Percentiles rank a stretch among this genome's conserved stretches.
phyloP scores from a whole-genome alignment of 2,888 invertebrate genomes.

The Chalcis sispes region DNA sequence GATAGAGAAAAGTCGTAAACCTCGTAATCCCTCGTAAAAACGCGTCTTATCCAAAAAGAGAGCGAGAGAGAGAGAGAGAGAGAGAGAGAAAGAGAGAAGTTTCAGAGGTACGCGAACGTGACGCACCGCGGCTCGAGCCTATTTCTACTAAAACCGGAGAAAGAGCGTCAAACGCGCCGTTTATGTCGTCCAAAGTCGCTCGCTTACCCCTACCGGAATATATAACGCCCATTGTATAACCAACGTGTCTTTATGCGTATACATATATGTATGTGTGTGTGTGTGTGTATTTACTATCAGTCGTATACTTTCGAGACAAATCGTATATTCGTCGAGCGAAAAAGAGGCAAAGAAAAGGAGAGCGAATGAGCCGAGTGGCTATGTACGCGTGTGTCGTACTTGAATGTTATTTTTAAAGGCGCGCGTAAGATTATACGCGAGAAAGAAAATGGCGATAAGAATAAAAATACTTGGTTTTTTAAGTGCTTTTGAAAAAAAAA shows the following conservation, averaged over 20 bases:
- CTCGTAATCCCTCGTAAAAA: conserved; percentile 72
- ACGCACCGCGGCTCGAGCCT: background rate
- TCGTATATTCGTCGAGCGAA: conserved; percentile 8
- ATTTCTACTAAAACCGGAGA: background rate
- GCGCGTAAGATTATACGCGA: background rate
- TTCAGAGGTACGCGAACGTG: too few relatives aligned
- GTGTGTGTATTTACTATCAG: too few relatives aligned
- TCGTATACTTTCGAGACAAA: conserved; percentile 34
- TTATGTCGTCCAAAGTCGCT: conserved; percentile 35
- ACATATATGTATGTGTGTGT: too few relatives aligned
- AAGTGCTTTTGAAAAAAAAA: too few relatives aligned
- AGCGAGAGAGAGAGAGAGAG: too few relatives aligned
- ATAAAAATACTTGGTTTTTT: too few relatives aligned
- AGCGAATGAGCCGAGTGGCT: background rate
- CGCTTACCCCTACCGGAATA: too few relatives aligned
- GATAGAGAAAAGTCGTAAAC: conserved; percentile 67
- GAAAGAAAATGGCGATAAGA: background rate
- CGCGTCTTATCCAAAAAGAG: conserved; percentile 64
- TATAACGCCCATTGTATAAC: background rate
- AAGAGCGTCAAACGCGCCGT: conserved; percentile 4
- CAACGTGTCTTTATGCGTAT: background rate
- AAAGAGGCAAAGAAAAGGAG: too few relatives aligned
- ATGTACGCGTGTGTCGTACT: background rate
- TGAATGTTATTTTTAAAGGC: background rate
- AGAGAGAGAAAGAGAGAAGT: too few relatives aligned